A percentile compares a stretch with the other conserved stretches of the same genome.
phyloP scores from a whole-genome alignment of 2,797 vertebrate species.

The Nannoperca australis region DNA sequence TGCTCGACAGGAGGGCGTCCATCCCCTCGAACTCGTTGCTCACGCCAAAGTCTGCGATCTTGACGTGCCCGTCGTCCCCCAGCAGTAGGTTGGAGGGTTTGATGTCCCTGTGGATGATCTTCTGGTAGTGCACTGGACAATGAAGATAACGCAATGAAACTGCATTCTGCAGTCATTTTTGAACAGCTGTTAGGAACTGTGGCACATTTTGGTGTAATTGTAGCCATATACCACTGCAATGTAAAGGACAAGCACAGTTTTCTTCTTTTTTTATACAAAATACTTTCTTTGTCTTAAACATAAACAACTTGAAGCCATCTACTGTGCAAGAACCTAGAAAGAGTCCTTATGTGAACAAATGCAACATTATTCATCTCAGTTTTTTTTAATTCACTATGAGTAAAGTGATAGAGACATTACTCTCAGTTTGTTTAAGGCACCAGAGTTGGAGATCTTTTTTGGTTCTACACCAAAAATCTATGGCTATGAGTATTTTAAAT shows the following conservation, averaged over 20 bases:
- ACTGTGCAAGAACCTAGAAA: neutral
- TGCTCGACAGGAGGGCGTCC: slow-evolving; percentile 92
- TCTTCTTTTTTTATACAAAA: neutral
- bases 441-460: neutral
- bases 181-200: neutral
- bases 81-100: slow-evolving; percentile 97
- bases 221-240: neutral
- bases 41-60: slow-evolving; percentile 97
- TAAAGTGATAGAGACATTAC: neutral
- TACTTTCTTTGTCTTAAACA: neutral
- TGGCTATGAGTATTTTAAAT: neutral
- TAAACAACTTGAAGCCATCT: too few species aligned
- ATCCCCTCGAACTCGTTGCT: slow-evolving; percentile 96
- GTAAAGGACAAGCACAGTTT: neutral
- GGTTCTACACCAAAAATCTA: neutral
- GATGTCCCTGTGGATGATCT: slow-evolving; percentile 97
- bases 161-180: neutral
- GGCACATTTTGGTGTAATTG: neutral
- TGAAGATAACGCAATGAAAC: neutral
- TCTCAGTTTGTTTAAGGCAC: neutral
- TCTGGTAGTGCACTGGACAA: slow-evolving; percentile 93
- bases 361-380: neutral
- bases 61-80: slow-evolving; percentile 93
- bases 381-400: neutral
- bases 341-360: neutral